phyloP scores from a whole-genome alignment of 2,888 invertebrate genomes.

The Cryptocephalus primarius region DNA sequence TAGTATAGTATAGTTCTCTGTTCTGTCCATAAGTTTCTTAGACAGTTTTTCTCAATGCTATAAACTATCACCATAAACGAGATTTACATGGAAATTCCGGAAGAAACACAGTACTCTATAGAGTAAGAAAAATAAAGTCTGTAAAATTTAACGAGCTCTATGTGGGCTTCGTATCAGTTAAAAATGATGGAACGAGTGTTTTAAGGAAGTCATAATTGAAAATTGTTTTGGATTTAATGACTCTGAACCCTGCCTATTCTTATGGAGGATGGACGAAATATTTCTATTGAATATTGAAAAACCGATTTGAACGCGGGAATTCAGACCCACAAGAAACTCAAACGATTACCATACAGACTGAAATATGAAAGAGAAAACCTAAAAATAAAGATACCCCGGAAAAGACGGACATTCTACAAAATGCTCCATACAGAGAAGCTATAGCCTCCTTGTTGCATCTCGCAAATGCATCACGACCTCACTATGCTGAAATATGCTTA shows the following conservation, averaged over 20 bases:
- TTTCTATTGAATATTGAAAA: neutral
- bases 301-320: too few species aligned
- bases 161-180: slow-evolving; percentile 12
- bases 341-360: too few species aligned
- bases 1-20: too few species aligned
- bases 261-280: neutral
- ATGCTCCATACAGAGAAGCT: slow-evolving; percentile 11
- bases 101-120: slow-evolving; percentile 4
- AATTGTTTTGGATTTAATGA: neutral
- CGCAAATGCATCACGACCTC: slow-evolving; percentile 5
- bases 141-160: slow-evolving; percentile 12
- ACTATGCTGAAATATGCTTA: slow-evolving; percentile 7
- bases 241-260: neutral
- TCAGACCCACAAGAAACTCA: too few species aligned
- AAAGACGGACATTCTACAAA: neutral
- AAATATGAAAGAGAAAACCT: neutral
- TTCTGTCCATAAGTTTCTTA: slow-evolving; percentile 3
- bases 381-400: too few species aligned
- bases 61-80: too few species aligned
- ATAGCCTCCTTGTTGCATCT: slow-evolving; percentile 5
- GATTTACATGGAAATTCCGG: slow-evolving; percentile 8
- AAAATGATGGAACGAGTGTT: slow-evolving; percentile 13
- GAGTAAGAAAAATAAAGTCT: slow-evolving; percentile 8
- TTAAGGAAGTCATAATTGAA: slow-evolving; percentile 9
- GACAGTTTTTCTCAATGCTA: neutral